Evolutionary conservation across 2,888 invertebrate species (phyloP).

Genomic region (Limnephilus auricula): DNA sequence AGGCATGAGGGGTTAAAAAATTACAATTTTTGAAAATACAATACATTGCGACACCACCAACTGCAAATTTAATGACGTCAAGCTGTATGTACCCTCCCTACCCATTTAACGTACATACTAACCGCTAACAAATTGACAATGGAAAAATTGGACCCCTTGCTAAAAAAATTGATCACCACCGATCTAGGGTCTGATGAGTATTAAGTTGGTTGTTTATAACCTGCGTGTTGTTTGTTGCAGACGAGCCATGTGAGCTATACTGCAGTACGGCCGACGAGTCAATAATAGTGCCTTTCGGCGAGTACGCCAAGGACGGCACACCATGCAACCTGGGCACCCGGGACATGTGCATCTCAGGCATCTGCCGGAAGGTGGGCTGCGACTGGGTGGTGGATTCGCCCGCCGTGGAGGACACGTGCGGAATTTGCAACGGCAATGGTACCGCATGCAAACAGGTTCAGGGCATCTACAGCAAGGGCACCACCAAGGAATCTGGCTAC

Average conservation of each 20-base stretch:
- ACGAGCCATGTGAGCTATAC: constrained; percentile 88
- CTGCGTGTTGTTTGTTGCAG: constrained; percentile 71
- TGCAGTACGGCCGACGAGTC: constrained; percentile 88
- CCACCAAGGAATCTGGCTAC: constrained; percentile 77
- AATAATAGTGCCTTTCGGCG: constrained; percentile 85
- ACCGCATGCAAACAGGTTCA: constrained; percentile 87
- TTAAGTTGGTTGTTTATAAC: neutral
- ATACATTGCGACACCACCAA: no score
- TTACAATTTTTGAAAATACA: no score
- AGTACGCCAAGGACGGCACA: constrained; percentile 89
- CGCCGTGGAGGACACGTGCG: constrained; percentile 89
- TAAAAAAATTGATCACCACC: no score
- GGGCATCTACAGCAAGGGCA: constrained; percentile 83
- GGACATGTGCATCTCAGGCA: constrained; percentile 87
- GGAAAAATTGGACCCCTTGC: no score
- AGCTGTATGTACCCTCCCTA: no score
- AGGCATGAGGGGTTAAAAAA: no score
- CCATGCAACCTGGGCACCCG: constrained; percentile 88
- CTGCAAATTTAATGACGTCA: no score
- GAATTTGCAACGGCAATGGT: constrained; percentile 91
- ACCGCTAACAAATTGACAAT: no score
- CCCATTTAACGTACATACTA: no score
- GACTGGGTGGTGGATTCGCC: constrained; percentile 92
- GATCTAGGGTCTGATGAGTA: neutral
- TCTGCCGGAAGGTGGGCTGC: constrained; percentile 91